phyloP scores from a whole-genome alignment of 2,797 vertebrate species.

The Sebastes cheni region DNA sequence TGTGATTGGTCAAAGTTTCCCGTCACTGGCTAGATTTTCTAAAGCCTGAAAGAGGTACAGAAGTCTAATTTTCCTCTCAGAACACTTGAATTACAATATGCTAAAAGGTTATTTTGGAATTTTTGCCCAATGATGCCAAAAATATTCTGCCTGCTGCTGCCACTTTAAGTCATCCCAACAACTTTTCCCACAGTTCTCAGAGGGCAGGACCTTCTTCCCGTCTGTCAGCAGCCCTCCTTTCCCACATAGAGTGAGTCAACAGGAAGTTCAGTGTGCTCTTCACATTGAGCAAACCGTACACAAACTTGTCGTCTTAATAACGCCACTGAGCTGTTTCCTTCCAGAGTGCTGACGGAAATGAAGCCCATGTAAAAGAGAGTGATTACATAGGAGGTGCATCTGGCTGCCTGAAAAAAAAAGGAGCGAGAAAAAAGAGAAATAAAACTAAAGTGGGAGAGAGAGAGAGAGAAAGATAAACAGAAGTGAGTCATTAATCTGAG shows the following conservation, averaged over 20 bases:
- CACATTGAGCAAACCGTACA: slow-evolving; percentile 58
- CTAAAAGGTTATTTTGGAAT: no score
- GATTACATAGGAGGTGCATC: slow-evolving; percentile 37
- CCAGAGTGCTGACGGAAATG: slow-evolving; percentile 62
- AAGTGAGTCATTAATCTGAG: slow-evolving; percentile 28
- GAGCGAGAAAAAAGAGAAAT: background rate
- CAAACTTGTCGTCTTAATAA: slow-evolving; percentile 61
- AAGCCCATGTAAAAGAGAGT: slow-evolving; percentile 28
- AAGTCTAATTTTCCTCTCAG: no score
- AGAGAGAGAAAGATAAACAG: slow-evolving; percentile 10
- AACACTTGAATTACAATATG: no score
- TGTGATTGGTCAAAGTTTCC: no score
- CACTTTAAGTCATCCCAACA: background rate
- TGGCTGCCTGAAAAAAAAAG: slow-evolving; percentile 17
- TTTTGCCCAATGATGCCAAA: no score
- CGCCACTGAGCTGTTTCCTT: slow-evolving; percentile 55
- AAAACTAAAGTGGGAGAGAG: background rate
- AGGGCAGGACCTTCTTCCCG: slow-evolving; percentile 13
- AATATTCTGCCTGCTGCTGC: no score
- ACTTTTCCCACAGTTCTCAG: slow-evolving; percentile 6
- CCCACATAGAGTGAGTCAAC: slow-evolving; percentile 73
- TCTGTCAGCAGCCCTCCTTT: slow-evolving; percentile 20
- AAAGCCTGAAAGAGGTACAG: no score
- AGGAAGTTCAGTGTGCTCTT: slow-evolving; percentile 68
- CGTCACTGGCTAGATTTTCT: no score